phyloP scores from a whole-genome alignment of 2,888 invertebrate genomes.

The Resseliella maxima region DNA sequence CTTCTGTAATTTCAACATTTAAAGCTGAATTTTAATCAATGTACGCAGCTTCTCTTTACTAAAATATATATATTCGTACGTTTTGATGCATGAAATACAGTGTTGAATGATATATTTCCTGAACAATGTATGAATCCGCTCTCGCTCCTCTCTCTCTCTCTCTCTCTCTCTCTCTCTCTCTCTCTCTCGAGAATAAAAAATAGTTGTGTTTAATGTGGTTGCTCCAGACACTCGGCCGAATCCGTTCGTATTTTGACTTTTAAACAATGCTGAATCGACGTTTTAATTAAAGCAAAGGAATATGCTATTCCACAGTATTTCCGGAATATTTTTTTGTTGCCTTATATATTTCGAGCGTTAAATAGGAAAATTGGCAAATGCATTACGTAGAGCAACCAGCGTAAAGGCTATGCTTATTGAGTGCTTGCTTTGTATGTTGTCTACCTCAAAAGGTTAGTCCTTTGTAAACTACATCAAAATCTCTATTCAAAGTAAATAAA shows the following conservation, averaged over 20 bases:
- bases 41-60: neutral
- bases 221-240: neutral
- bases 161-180: no score
- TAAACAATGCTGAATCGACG: neutral
- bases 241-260: neutral
- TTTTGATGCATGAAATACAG: neutral
- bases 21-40: constrained; percentile 7
- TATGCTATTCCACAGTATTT: neutral
- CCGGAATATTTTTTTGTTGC: neutral
- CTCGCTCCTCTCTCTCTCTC: no score
- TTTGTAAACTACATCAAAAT: constrained; percentile 49
- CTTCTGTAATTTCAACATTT: neutral
- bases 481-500: constrained; percentile 50
- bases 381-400: neutral
- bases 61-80: neutral
- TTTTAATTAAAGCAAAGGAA: constrained; percentile 5
- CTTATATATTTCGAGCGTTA: neutral
- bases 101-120: neutral
- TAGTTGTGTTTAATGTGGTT: neutral
- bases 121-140: no score
- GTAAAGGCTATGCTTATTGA: neutral
- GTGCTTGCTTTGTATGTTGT: neutral
- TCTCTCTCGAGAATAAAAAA: neutral
- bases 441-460: neutral
- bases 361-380: neutral